Base-by-base conservation (phyloP, 1,140 invertebrate genomes). In the Pseudomyrmex sp. region DNA sequence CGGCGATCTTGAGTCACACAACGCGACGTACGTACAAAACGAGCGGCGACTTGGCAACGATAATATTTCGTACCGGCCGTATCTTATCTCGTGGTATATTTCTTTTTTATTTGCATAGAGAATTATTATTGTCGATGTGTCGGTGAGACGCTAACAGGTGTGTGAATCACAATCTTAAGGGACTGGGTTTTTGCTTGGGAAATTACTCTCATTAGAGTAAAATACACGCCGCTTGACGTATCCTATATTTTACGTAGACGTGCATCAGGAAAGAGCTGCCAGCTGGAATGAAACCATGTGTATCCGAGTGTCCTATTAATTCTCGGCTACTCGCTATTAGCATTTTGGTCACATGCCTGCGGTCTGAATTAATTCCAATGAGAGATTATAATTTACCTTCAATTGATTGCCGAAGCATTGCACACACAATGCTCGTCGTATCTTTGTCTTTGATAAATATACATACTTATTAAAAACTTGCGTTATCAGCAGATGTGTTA, bases 1-100 rank as follows among this genome's bases (percentile, higher is more conserved):
- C 63, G 48, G 52, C 74, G 9, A 88, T 83, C 79, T 79, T 88
- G 56, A 85, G 77, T 52, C 77, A 73, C 50, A n/a, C 66, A 12
- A 50, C 54, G 26, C 54, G 65, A 26, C 76, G 48, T 56, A 35
- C 54, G 52, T 18, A 18, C 54, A 84, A 87, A 84, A 84, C 20
- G 54, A 70, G 20, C 5, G 23, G 63, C 9, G 56, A 58, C 70
- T 52, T 15, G 52, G 26, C 58, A 59, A 61, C 15, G 73, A 66
- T 68, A 35, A 87, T 87, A 82, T 73, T 84, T 88, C 75, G 70
- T 54, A 52, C 54, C 10, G 20, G 44, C 26, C 58, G 18, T 18
- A 82, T 62, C 59, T 61, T 52, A 61, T 20, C 68, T 74, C 74
- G 84, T 88, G 73, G 44, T 62, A 2, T 48, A 18, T 35, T 61